Evolutionary conservation across 2,888 invertebrate species (phyloP), one percentile per base, ranked within the genome.

Genomic region (Drymonia ruficornis): DNA sequence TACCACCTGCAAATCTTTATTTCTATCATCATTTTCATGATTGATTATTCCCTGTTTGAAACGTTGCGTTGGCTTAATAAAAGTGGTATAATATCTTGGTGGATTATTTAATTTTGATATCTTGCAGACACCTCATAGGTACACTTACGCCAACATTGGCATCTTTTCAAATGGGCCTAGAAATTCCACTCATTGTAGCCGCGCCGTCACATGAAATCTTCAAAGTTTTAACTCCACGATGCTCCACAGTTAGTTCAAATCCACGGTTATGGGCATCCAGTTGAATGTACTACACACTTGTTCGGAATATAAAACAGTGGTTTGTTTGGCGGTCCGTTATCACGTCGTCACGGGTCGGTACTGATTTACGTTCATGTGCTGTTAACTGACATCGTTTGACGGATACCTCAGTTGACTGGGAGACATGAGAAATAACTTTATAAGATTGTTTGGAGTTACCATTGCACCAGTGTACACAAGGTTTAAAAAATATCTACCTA

Each of bases 271-370:
- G 15, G n/a, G 9, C 23, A 8, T 28, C 13, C 18, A 43, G 43
- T 45, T 45, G 28, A 28, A 28, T 23, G 28, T 19, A 28, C 15
- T 19, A 28, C 15, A 43, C 43, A n/a, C 45, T 40, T 40, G 45
- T 13, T 28, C 19, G 18, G 47, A 31, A 47, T 47, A 47, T 34
- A 47, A 47, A 47, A 19, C 34, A 47, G 29, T 19, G 18, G 47
- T 34, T 34, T 47, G 47, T 47, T 47, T 47, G 34, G 15, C 34
- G 34, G 34, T 13, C 47, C 47, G 47, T 47, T 47, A 47, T 47
- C 18, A 34, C 47, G 31, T 16, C 7, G 47, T 47, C 47, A 47
- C 47, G 47, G 47, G 34, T 34, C 34, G 47, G 29, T 47, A n/a
- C 16, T 15, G 47, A 47, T 31, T 34, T 16, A 47, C 47, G 34